Conservation (phyloP, 2,888 invertebrate species). For the Orchestes rusci region DNA sequence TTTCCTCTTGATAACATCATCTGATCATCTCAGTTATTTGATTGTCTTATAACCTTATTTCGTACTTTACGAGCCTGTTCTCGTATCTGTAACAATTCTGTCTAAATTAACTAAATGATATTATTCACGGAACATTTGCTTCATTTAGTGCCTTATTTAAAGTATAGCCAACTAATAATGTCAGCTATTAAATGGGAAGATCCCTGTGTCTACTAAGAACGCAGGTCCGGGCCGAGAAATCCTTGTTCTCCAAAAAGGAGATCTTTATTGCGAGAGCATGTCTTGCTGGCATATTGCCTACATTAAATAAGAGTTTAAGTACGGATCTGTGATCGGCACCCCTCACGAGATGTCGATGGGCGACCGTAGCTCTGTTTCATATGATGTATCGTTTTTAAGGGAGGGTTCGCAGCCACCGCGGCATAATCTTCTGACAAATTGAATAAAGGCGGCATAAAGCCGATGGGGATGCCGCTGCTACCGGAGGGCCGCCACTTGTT, state of each 20-base stretch:
- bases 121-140: constrained; percentile 25
- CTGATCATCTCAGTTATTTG: too few species aligned
- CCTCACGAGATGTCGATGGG: constrained; percentile 33
- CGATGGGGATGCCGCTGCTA: constrained; percentile 38
- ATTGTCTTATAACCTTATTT: too few species aligned
- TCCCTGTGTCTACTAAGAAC: constrained; percentile 16
- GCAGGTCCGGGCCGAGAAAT: too few species aligned
- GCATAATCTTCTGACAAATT: constrained; percentile 48
- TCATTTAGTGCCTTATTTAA: constrained; percentile 25
- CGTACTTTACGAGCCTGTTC: too few species aligned
- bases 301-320: constrained; percentile 8
- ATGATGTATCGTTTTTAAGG: constrained; percentile 43
- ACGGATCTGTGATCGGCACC: constrained; percentile 11
- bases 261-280: too few species aligned
- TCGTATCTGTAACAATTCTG: too few species aligned
- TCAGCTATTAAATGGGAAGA: constrained; percentile 22
- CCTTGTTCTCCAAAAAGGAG: too few species aligned
- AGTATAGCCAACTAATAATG: constrained; percentile 26
- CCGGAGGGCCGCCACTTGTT: constrained; percentile 44
- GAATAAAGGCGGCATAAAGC: constrained; percentile 44
- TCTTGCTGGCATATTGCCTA: too few species aligned
- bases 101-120: constrained; percentile 23
- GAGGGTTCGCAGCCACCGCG: constrained; percentile 44
- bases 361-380: constrained; percentile 35
- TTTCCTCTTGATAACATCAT: too few species aligned